Evolutionary conservation across 2,113 vertebrate genomes (phyloP).

Genomic region (Leptobrachium leishanense): DNA sequence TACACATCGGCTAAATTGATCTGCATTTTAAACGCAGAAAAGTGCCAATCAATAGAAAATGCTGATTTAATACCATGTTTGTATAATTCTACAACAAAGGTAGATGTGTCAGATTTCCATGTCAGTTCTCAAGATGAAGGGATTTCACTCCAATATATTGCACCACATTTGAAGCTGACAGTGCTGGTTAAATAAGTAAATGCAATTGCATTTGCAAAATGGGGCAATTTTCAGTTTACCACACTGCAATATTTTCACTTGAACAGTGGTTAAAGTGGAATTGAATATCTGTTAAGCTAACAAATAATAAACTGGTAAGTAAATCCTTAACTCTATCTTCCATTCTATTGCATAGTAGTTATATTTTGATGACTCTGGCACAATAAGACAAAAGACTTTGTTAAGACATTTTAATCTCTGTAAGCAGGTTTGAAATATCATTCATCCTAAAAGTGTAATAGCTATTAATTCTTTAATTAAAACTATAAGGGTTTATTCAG

Average conservation of each 20-base stretch:
- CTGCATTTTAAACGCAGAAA: slow-evolving; percentile 41
- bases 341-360: background rate
- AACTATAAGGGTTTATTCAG: no score
- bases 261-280: background rate
- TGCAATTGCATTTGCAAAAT: background rate
- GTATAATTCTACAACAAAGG: slow-evolving; percentile 35
- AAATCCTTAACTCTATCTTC: background rate
- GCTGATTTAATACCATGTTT: slow-evolving; percentile 41
- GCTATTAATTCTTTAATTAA: no score
- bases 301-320: background rate
- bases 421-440: no score
- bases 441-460: no score
- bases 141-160: background rate
- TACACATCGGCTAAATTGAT: slow-evolving; percentile 39
- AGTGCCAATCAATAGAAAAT: slow-evolving; percentile 38
- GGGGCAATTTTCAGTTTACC: background rate
- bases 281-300: background rate
- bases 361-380: no score
- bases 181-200: background rate
- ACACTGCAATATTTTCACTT: background rate
- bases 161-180: background rate
- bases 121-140: slow-evolving; percentile 23
- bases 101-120: slow-evolving; percentile 36
- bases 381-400: no score
- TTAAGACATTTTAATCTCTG: no score